phyloP scores from a whole-genome alignment of 2,888 invertebrate genomes.

The Cyclophora albipunctata region DNA sequence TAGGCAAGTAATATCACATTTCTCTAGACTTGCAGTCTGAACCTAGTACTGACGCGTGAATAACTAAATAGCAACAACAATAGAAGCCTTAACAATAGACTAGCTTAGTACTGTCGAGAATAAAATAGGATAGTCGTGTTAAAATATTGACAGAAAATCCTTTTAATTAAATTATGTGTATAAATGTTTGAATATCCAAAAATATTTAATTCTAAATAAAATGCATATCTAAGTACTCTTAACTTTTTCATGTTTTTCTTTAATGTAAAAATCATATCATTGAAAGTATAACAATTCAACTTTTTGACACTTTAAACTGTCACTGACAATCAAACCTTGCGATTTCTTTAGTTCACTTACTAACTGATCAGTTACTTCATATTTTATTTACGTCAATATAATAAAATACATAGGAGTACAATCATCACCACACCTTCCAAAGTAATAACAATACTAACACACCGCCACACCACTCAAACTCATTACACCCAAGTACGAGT shows the following conservation, averaged over 20 bases:
- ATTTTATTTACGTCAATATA: too few species aligned
- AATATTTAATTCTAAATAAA: background rate
- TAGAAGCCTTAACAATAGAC: conserved; percentile 34
- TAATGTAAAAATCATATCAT: too few species aligned
- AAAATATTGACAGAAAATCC: background rate
- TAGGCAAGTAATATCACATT: too few species aligned
- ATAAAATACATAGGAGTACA: too few species aligned
- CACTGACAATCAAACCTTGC: too few species aligned
- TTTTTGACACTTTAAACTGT: too few species aligned
- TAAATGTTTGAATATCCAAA: background rate
- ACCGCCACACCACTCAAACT: conserved; percentile 19
- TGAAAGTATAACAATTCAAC: too few species aligned
- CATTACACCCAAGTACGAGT: background rate
- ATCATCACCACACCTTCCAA: too few species aligned
- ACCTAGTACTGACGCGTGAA: conserved; percentile 40
- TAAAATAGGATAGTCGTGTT: conserved; percentile 14
- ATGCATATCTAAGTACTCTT: background rate
- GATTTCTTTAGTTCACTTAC: too few species aligned
- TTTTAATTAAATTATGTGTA: background rate
- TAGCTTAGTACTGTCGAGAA: conserved; percentile 20
- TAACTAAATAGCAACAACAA: conserved; percentile 42
- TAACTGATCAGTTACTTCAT: too few species aligned
- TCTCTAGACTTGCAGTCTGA: conserved; percentile 21
- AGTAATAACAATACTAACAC: background rate
- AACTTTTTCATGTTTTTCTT: background rate